A percentile compares a stretch with the other conserved stretches of the same genome.
Conservation (phyloP, 2,113 vertebrate genomes). For the Melospiza melodia region DNA sequence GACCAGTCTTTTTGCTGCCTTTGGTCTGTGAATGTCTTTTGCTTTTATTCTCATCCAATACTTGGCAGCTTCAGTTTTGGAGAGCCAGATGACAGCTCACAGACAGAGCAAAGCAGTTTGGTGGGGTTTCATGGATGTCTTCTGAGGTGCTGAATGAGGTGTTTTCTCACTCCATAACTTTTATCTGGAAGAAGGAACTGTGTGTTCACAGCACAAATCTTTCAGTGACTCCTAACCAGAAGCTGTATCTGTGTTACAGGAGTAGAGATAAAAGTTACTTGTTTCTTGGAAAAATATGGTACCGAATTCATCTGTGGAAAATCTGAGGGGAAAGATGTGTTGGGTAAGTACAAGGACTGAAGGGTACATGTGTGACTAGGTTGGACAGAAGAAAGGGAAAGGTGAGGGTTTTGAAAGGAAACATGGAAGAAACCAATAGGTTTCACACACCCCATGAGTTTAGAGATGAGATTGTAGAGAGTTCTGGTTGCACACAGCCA, state of each 20-base stretch:
- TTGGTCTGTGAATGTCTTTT: neutral
- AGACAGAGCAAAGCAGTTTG: neutral
- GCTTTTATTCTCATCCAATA: neutral
- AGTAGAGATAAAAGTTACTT: neutral
- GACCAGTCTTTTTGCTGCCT: neutral
- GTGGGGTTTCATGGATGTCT: neutral
- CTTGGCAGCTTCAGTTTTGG: neutral
- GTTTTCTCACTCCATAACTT: neutral
- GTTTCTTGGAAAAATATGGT: neutral
- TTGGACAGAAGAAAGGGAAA: neutral
- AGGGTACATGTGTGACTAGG: neutral
- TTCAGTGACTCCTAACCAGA: neutral
- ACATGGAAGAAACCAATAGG: neutral
- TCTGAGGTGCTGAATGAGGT: neutral
- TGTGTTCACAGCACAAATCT: neutral
- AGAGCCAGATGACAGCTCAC: neutral
- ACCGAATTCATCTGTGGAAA: neutral
- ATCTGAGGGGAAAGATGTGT: too few species aligned
- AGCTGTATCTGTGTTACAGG: neutral
- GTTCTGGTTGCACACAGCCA: neutral
- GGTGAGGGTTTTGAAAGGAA: neutral
- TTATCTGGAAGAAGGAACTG: neutral
- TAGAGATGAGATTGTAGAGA: neutral
- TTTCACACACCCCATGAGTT: fast-evolving
- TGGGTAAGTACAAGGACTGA: neutral